Conservation (phyloP, 2,113 vertebrate genomes). For the Noturus placidus region DNA sequence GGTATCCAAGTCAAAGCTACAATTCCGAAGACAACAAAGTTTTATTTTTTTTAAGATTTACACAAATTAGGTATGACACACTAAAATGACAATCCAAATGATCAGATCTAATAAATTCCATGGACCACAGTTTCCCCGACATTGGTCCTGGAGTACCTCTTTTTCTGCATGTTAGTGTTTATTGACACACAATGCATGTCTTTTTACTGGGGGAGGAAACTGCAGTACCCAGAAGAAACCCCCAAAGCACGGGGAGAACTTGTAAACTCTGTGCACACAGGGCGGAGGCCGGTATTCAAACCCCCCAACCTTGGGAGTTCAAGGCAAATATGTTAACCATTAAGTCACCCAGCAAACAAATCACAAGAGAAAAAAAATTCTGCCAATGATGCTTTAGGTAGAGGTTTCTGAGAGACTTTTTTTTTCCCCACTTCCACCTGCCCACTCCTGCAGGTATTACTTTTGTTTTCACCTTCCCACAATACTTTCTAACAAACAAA, state of each 20-base stretch:
- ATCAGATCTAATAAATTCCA: not conserved
- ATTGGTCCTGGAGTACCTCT: not conserved
- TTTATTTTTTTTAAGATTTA: not conserved
- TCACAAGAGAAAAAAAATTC: not conserved
- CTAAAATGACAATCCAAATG: not conserved
- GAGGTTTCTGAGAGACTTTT: not conserved
- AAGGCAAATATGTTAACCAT: too few relatives aligned
- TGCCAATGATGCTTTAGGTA: not conserved
- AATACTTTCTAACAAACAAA: not conserved
- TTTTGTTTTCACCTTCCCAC: not conserved
- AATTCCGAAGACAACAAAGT: not conserved
- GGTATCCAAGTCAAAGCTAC: not conserved
- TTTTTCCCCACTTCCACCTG: not conserved
- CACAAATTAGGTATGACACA: not conserved
- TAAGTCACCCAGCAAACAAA: not conserved
- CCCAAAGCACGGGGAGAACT: too few relatives aligned
- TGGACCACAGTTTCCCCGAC: not conserved
- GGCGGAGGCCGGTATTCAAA: too few relatives aligned
- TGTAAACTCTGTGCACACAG: too few relatives aligned
- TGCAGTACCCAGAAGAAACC: too few relatives aligned
- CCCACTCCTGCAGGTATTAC: not conserved
- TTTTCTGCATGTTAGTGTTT: not conserved
- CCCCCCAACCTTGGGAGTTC: too few relatives aligned
- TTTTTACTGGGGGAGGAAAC: too few relatives aligned
- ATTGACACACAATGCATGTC: not conserved